These are phyloP conservation scores for Spheniscus humboldti DNA, from an alignment of 2,797 vertebrate species.

Conservation along the genomic window DNA sequence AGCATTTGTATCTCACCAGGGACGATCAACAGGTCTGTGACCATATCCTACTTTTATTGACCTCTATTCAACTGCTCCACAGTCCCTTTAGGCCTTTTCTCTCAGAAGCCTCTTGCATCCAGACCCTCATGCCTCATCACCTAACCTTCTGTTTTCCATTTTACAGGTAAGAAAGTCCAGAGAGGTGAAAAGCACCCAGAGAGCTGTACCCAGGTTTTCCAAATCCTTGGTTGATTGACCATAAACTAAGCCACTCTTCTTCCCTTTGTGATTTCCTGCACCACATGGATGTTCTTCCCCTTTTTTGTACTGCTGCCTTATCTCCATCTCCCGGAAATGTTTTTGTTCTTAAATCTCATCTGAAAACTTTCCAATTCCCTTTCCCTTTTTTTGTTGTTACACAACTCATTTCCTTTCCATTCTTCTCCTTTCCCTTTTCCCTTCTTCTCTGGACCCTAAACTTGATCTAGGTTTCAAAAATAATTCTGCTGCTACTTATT, in stretches of 20 bases:
- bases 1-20: background rate
- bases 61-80: background rate
- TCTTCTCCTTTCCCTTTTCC: background rate
- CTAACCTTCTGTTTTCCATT: background rate
- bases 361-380: conserved; percentile 21
- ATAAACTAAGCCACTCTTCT: background rate
- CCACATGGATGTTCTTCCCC: background rate
- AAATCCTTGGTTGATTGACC: background rate
- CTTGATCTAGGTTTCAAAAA: background rate
- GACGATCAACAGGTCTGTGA: background rate
- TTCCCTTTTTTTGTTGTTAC: background rate
- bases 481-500: conserved; percentile 6
- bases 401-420: conserved; percentile 1
- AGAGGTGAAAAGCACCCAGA: background rate
- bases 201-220: background rate
- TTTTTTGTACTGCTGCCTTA: background rate
- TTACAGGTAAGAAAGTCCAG: background rate
- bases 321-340: background rate
- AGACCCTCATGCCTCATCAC: background rate
- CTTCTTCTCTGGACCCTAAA: background rate
- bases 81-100: background rate
- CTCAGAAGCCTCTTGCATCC: background rate
- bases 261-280: conserved; percentile 1
- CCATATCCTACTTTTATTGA: background rate
- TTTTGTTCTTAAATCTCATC: conserved; percentile 28